A percentile compares a stretch with the other conserved stretches of the same genome.
These are phyloP conservation scores for Benthochromis sp. DNA, from an alignment of 2,113 vertebrate genomes.

Conservation along the genomic window DNA sequence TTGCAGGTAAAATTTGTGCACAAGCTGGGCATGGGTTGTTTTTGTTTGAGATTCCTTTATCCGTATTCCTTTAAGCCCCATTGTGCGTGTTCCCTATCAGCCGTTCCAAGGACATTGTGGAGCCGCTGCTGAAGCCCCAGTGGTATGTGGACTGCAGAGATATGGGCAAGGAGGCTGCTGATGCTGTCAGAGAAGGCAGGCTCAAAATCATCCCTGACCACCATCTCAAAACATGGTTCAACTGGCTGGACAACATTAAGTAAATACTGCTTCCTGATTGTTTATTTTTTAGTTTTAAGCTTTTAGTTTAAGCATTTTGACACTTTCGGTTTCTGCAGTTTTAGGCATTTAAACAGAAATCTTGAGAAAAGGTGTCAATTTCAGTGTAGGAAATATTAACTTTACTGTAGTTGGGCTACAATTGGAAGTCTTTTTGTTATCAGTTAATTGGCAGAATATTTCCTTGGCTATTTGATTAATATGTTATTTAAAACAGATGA, in stretches of 20 bases:
- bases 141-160: constrained; percentile 85
- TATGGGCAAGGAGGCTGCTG: constrained; percentile 84
- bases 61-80: not conserved
- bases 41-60: not conserved
- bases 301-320: not conserved
- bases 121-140: constrained; percentile 86
- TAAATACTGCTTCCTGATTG: not conserved
- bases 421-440: not conserved
- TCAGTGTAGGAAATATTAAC: not conserved
- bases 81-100: constrained; percentile 42
- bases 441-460: not conserved
- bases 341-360: not conserved
- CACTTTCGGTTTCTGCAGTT: not conserved
- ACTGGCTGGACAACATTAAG: constrained; percentile 93
- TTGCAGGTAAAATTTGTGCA: constrained; percentile 75
- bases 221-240: constrained; percentile 85
- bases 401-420: not conserved
- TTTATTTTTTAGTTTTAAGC: not conserved
- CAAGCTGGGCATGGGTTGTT: not conserved
- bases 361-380: not conserved
- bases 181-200: constrained; percentile 74
- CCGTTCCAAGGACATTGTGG: constrained; percentile 89
- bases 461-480: not conserved
- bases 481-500: not conserved
- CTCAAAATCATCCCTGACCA: constrained; percentile 83